A percentile compares a stretch with the other conserved stretches of the same genome.
Conservation (phyloP, 2,888 invertebrate species). For the Ichneumoninae sp. region DNA sequence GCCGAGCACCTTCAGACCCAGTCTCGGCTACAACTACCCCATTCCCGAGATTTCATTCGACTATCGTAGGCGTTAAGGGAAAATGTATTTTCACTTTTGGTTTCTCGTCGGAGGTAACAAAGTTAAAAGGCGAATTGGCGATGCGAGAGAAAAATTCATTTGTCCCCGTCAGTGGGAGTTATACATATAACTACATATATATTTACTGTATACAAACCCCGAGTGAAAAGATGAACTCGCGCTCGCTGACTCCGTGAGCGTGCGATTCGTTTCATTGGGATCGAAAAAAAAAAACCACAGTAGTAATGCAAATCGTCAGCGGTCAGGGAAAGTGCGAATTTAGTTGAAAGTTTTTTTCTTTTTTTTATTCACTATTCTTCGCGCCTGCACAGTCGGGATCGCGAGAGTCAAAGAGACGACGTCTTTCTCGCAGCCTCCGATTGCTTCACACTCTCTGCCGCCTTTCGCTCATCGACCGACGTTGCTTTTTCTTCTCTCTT, state of each 20-base stretch:
- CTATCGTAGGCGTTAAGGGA: slow-evolving; percentile 75
- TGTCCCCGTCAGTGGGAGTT: slow-evolving; percentile 32
- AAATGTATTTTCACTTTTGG: neutral
- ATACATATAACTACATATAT: slow-evolving; percentile 48
- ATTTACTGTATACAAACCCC: slow-evolving; percentile 27
- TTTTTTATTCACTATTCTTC: slow-evolving; percentile 23
- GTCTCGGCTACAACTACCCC: slow-evolving; percentile 79
- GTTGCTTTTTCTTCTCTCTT: slow-evolving; percentile 24
- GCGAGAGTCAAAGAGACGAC: slow-evolving; percentile 26
- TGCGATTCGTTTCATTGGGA: slow-evolving; percentile 17
- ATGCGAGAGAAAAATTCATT: slow-evolving; percentile 20
- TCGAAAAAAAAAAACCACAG: slow-evolving; percentile 10
- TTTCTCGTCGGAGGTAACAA: neutral
- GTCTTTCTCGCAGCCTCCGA: neutral
- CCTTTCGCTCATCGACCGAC: slow-evolving; percentile 35
- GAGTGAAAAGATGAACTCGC: slow-evolving; percentile 16
- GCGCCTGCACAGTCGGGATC: slow-evolving; percentile 56
- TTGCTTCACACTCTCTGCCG: slow-evolving; percentile 15
- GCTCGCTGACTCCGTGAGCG: neutral
- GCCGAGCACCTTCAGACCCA: slow-evolving; percentile 74
- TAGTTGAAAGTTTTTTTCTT: slow-evolving; percentile 16
- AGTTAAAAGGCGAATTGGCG: slow-evolving; percentile 19
- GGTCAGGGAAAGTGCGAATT: slow-evolving; percentile 18
- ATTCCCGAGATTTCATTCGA: slow-evolving; percentile 81
- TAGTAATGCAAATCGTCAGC: slow-evolving; percentile 30